phyloP scores from a whole-genome alignment of 1,140 invertebrate genomes.

The Cardiocondyla obscurior region DNA sequence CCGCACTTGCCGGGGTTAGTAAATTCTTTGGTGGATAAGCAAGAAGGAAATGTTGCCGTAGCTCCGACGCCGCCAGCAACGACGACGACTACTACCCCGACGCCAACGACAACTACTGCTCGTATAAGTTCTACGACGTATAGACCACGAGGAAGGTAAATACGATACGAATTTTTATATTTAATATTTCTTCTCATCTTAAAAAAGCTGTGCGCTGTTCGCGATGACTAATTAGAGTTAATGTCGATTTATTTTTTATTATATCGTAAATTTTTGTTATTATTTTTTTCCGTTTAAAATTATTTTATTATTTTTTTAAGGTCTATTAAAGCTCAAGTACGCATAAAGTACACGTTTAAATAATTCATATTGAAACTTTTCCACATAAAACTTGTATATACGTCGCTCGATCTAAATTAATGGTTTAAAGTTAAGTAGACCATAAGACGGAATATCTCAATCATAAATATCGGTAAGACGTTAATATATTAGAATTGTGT shows the following conservation, averaged over 20 bases:
- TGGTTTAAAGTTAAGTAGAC: background rate
- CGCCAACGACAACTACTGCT: conserved; percentile 72
- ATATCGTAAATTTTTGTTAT: background rate
- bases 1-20: conserved; percentile 85
- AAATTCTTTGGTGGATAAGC: conserved; percentile 85
- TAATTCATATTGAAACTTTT: conserved; percentile 4
- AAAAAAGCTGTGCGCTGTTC: no score
- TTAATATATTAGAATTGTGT: conserved; percentile 19
- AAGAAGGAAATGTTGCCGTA: conserved; percentile 60
- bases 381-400: background rate
- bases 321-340: no score
- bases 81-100: conserved; percentile 67
- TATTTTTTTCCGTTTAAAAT: background rate
- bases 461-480: background rate
- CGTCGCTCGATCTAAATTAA: background rate
- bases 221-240: background rate
- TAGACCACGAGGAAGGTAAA: conserved; percentile 73
- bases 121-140: conserved; percentile 74
- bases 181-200: no score
- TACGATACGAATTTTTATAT: conserved; percentile 62
- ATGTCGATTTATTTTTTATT: background rate
- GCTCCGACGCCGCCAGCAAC: conserved; percentile 58
- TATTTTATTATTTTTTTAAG: background rate
- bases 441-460: background rate
- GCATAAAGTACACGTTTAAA: background rate